These are phyloP conservation scores for Pelosia muscerda DNA, from an alignment of 2,888 invertebrate genomes.

Conservation along the genomic window DNA sequence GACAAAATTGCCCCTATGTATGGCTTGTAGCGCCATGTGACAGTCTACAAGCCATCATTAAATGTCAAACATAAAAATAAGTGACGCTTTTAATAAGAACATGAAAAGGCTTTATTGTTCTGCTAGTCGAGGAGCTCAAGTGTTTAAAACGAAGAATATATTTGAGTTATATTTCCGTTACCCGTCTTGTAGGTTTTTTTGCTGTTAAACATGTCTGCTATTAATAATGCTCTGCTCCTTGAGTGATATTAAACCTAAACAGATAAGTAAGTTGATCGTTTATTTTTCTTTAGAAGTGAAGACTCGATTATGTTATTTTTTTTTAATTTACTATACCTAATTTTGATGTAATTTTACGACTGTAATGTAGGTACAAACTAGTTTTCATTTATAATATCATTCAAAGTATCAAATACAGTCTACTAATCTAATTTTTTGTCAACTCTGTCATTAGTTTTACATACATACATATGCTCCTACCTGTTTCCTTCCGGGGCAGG, in stretches of 20 bases:
- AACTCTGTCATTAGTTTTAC: too few relatives aligned
- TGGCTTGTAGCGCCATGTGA: constrained; percentile 23
- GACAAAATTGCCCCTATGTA: constrained; percentile 25
- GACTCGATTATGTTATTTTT: not conserved
- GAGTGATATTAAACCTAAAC: constrained; percentile 28
- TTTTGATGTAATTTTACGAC: not conserved
- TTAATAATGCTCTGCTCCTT: constrained; percentile 28
- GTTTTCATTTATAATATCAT: not conserved
- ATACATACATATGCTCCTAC: too few relatives aligned
- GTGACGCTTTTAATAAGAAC: constrained; percentile 47
- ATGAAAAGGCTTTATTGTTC: constrained; percentile 53
- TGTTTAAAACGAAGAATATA: constrained; percentile 24
- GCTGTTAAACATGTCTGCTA: constrained; percentile 35
- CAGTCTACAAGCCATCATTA: constrained; percentile 35
- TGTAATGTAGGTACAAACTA: not conserved
- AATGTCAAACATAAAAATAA: constrained; percentile 48
- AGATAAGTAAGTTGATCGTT: constrained; percentile 9
- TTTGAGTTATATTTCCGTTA: constrained; percentile 42
- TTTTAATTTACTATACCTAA: not conserved
- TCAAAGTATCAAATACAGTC: too few relatives aligned
- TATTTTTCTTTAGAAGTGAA: not conserved
- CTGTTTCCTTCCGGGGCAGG: too few relatives aligned
- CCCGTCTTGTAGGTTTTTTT: constrained; percentile 28
- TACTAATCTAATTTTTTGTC: too few relatives aligned
- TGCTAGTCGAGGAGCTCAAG: constrained; percentile 35